A percentile compares a stretch with the other conserved stretches of the same genome.
Evolutionary conservation across 2,888 invertebrate genomes (phyloP).

Genomic region (Ectemnius continuus): DNA sequence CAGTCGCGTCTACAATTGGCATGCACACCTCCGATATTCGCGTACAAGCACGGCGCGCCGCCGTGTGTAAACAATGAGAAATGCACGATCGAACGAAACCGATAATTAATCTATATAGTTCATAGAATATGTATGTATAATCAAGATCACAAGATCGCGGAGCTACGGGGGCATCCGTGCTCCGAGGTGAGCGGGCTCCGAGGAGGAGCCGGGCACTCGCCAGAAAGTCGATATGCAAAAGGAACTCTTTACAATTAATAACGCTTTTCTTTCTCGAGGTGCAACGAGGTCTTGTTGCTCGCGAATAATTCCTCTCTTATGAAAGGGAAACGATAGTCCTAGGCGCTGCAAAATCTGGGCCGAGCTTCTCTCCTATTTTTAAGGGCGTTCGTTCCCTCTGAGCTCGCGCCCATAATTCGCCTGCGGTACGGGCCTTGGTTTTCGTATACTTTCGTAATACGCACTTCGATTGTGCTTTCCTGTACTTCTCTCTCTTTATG

Average conservation of each 20-base stretch:
- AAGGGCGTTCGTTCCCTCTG: too few relatives aligned
- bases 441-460: slow-evolving; percentile 75
- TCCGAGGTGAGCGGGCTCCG: slow-evolving; percentile 38
- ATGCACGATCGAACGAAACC: slow-evolving; percentile 53
- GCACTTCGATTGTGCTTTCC: slow-evolving; percentile 23
- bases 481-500: slow-evolving; percentile 55
- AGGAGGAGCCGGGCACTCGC: slow-evolving; percentile 25
- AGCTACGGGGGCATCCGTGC: slow-evolving; percentile 33
- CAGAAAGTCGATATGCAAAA: slow-evolving; percentile 62
- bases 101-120: slow-evolving; percentile 51
- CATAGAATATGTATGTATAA: slow-evolving; percentile 41
- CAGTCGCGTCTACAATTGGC: slow-evolving; percentile 17
- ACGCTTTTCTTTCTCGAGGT: slow-evolving; percentile 28
- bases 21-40: slow-evolving; percentile 5
- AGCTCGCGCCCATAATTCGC: slow-evolving; percentile 29
- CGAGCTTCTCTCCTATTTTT: slow-evolving; percentile 51
- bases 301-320: slow-evolving; percentile 25
- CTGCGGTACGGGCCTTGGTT: slow-evolving; percentile 4
- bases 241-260: slow-evolving; percentile 64
- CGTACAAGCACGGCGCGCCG: slow-evolving; percentile 57
- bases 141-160: slow-evolving; percentile 62
- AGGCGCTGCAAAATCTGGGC: slow-evolving; percentile 57
- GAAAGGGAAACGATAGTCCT: slow-evolving; percentile 55
- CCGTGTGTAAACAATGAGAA: slow-evolving; percentile 47
- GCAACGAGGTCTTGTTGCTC: slow-evolving; percentile 30